Percentiles rank a stretch among this genome's conserved stretches.
phyloP scores from a whole-genome alignment of 2,888 invertebrate genomes.

The Andrena fulva region DNA sequence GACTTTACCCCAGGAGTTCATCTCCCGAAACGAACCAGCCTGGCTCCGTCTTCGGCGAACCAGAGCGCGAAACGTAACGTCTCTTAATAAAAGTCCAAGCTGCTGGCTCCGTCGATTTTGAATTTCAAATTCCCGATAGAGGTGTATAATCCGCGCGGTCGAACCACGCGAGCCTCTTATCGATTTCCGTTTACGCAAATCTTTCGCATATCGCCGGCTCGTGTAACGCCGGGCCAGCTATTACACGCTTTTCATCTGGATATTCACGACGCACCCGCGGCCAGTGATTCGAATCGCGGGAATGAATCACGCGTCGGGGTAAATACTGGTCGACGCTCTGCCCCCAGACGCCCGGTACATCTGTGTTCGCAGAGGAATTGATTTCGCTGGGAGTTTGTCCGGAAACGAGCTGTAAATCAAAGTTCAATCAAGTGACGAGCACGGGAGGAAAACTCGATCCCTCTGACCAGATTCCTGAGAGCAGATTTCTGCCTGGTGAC shows the following conservation, averaged over 20 bases:
- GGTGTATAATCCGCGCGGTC: constrained; percentile 10
- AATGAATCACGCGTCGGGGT: constrained; percentile 33
- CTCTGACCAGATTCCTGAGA: too few species aligned
- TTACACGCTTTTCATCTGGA: constrained; percentile 36
- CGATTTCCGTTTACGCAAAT: constrained; percentile 51
- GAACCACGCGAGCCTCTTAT: constrained; percentile 13
- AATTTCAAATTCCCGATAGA: constrained; percentile 9
- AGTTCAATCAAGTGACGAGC: neutral
- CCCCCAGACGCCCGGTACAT: constrained; percentile 19
- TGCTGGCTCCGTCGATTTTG: neutral
- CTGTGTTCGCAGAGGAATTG: constrained; percentile 12
- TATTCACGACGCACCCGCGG: constrained; percentile 31
- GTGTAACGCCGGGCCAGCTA: constrained; percentile 14
- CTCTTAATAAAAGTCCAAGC: neutral
- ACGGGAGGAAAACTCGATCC: too few species aligned
- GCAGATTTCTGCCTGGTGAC: too few species aligned
- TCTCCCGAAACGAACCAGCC: constrained; percentile 2
- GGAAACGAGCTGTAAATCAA: neutral
- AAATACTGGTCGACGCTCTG: constrained; percentile 17
- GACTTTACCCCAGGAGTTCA: constrained; percentile 12
- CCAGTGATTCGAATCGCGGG: constrained; percentile 20
- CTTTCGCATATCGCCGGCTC: constrained; percentile 19
- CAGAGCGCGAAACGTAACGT: neutral
- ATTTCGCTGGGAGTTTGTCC: constrained; percentile 8
- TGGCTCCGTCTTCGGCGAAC: neutral